Conservation (phyloP, 2,797 vertebrate species). For the Morelia viridis region DNA sequence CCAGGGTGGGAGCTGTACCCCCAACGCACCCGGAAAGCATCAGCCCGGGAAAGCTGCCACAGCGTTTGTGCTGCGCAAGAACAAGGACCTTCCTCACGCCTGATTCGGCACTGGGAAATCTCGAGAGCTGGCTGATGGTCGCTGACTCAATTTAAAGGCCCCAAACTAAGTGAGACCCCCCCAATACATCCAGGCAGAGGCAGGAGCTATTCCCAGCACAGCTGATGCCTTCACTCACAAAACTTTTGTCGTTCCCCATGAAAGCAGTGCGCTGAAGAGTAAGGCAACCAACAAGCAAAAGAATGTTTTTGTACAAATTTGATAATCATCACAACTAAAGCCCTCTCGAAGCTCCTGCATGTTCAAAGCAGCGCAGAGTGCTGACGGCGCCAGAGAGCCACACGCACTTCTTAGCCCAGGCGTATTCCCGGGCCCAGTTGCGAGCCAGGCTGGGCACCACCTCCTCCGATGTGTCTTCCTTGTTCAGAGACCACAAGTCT, state of each 20-base stretch:
- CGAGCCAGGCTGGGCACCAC: constrained; percentile 84
- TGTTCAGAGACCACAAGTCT: constrained; percentile 92
- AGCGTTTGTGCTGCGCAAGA: not conserved
- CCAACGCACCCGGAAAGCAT: not conserved
- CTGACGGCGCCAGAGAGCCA: not conserved
- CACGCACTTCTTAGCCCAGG: constrained; percentile 84
- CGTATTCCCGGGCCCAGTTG: constrained; percentile 85
- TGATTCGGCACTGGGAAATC: not conserved
- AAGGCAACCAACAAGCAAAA: not conserved
- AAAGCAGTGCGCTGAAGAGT: not conserved
- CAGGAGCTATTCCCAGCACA: not conserved
- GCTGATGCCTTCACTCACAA: not conserved
- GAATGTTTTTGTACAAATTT: not conserved
- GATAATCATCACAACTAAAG: no score
- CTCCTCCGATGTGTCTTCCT: constrained; percentile 81
- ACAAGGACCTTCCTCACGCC: not conserved
- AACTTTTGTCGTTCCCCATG: not conserved
- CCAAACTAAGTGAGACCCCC: not conserved
- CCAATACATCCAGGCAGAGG: not conserved
- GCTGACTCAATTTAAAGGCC: not conserved
- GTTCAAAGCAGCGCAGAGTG: not conserved
- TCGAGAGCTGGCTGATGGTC: not conserved
- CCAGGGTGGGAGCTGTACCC: not conserved
- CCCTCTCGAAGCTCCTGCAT: no score
- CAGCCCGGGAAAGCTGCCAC: not conserved